Conservation (phyloP, 2,888 invertebrate species). For the Eugnorisma glareosa region DNA sequence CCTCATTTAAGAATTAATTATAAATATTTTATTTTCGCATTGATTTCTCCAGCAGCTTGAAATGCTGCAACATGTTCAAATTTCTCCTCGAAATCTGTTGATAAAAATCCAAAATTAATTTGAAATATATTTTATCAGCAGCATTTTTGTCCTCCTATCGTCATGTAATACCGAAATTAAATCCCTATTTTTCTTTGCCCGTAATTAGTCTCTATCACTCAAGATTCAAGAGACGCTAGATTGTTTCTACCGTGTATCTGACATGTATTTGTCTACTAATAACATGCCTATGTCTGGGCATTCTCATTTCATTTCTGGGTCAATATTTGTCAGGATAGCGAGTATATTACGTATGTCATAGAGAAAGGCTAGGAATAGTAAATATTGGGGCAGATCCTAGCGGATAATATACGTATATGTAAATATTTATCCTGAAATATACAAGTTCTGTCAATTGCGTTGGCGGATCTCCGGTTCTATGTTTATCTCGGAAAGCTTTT, state of each 20-base stretch:
- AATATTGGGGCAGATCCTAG: constrained; percentile 48
- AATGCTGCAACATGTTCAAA: background rate
- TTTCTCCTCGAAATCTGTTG: background rate
- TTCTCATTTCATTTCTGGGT: constrained; percentile 49
- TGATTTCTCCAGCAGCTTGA: background rate
- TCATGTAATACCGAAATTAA: constrained; percentile 62
- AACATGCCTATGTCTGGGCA: constrained; percentile 1
- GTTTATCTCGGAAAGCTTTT: constrained; percentile 37
- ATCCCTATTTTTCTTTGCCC: constrained; percentile 66
- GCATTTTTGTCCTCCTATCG: constrained; percentile 17
- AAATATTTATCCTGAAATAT: constrained; percentile 47
- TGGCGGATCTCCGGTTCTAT: constrained; percentile 18
- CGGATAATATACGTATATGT: constrained; percentile 25
- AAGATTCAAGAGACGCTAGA: constrained; percentile 51
- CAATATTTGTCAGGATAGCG: constrained; percentile 51
- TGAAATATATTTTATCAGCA: background rate
- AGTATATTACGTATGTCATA: constrained; percentile 30
- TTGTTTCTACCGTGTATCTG: constrained; percentile 53
- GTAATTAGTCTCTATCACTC: constrained; percentile 70
- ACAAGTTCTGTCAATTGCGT: constrained; percentile 29
- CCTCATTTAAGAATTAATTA: background rate
- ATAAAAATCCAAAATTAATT: background rate
- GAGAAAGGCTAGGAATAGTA: constrained; percentile 45
- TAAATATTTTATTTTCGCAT: background rate
- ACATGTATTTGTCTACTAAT: constrained; percentile 28